Conservation (phyloP, 2,113 vertebrate species). For the Gymnogyps californianus region DNA sequence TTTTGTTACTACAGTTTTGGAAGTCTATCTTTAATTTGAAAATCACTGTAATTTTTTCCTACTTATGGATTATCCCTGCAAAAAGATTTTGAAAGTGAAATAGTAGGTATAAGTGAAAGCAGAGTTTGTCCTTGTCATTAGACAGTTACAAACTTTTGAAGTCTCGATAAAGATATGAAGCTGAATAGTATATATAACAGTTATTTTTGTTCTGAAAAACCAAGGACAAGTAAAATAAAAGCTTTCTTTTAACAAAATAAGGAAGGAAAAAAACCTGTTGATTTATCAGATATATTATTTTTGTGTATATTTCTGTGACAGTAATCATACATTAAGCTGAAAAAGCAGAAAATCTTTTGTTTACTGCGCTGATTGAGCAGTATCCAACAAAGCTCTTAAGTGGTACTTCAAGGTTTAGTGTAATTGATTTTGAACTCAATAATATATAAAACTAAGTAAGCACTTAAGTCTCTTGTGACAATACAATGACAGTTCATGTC, state of each 20-base stretch:
- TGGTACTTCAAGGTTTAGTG: not conserved
- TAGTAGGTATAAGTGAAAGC: not conserved
- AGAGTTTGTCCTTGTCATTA: not conserved
- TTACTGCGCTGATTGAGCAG: not conserved
- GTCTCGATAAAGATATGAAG: not conserved
- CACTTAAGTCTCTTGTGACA: not conserved
- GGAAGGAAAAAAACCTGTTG: not conserved
- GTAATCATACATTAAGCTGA: not conserved
- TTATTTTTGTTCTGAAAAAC: not conserved
- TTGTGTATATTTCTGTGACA: not conserved
- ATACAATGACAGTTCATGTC: not conserved
- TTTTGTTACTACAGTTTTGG: not conserved
- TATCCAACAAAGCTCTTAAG: not conserved
- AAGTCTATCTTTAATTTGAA: not conserved
- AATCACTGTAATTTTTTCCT: not conserved
- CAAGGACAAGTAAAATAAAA: not conserved
- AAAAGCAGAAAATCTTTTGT: not conserved
- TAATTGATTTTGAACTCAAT: not conserved
- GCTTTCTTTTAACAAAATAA: not conserved
- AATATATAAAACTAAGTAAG: not conserved
- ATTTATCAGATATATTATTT: not conserved
- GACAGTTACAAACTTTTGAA: not conserved
- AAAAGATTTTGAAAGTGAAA: not conserved
- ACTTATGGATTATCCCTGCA: not conserved
- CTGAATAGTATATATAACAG: not conserved